Base-by-base conservation (phyloP, 2,797 vertebrate species). In the Carapus acus region DNA sequence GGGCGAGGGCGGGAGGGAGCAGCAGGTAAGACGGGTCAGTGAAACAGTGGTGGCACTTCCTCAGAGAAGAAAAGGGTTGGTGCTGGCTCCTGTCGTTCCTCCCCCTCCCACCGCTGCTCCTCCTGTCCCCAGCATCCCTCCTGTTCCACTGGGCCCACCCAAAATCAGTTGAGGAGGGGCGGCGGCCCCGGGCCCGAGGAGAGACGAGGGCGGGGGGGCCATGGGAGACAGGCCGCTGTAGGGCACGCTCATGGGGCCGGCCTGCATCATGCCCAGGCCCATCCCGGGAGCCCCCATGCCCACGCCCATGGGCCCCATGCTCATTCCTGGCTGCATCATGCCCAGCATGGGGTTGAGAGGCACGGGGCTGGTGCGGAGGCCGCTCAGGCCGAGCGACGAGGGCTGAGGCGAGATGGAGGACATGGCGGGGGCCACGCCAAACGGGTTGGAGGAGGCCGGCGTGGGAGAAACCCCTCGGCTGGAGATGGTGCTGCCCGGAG, bases 11-110 rank as follows among this genome's bases (percentile, higher is more conserved):
- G 54, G 73, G 63, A 60, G 50, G 71, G 76, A 77, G 74, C 67
- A 80, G 83, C 78, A 80, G 81, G 67, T 80, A 65, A n/a, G 76
- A 82, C 79, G 54, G 65, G 73, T 63, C 69, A 71, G 59, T 22
- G 39, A 55, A 73, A 77, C 49, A 58, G 78, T 64, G 62, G 65
- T 65, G 77, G 80, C 77, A 69, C 71, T 65, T 84, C 77, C 84
- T 90, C 88, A 91, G 79, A 91, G 87, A 64, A 90, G 89, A 81
- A 91, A 91, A n/a, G 89, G 89, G 78, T 90, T 90, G 80, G 89
- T 90, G 82, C 89, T 89, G 11, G 84, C 74, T 50, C 88, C 88
- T 7, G 87, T 79, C 43, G 85, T 69, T 59, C 83, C 85, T 20
- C 82, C 85, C 0, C 83, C 85, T 62, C 86, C 87, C 64, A 87